phyloP scores from a whole-genome alignment of 53 echinoderm and acorn worm species.

The Astropecten irregularis region DNA sequence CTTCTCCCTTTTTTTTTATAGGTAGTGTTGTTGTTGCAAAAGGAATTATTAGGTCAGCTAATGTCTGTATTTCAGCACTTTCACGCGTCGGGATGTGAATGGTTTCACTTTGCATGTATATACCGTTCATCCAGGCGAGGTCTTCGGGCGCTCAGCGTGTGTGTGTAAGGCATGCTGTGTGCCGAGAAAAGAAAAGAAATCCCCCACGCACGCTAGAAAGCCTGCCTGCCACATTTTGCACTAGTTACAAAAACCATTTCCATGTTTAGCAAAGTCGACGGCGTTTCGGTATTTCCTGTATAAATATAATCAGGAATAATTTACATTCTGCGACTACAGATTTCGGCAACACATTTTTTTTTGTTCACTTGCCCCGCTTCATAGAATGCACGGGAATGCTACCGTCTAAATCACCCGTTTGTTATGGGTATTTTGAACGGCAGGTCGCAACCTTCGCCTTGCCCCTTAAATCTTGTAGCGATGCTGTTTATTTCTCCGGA shows the following conservation, averaged over 20 bases:
- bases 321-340: conserved; percentile 41
- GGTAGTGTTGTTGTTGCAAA: conserved; percentile 26
- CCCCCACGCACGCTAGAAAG: too few relatives aligned
- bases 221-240: too few relatives aligned
- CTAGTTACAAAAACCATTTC: conserved; percentile 26
- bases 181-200: too few relatives aligned
- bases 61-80: conserved; percentile 3
- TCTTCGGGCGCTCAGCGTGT: too few relatives aligned
- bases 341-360: neutral
- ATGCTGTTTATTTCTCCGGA: conserved; percentile 40
- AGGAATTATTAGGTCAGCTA: conserved; percentile 35
- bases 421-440: conserved; percentile 53
- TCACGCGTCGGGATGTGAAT: too few relatives aligned
- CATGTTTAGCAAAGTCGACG: conserved; percentile 54
- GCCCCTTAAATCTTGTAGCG: conserved; percentile 22
- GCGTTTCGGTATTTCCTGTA: conserved; percentile 52
- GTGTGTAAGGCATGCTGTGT: too few relatives aligned
- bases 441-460: conserved; percentile 28
- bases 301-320: conserved; percentile 59
- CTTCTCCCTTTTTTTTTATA: too few relatives aligned
- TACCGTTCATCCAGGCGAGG: too few relatives aligned
- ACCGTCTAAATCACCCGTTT: conserved; percentile 41
- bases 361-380: too few relatives aligned
- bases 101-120: too few relatives aligned
- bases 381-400: neutral